Conservation (phyloP, 2,113 vertebrate species). For the Planiliza haematocheilus region DNA sequence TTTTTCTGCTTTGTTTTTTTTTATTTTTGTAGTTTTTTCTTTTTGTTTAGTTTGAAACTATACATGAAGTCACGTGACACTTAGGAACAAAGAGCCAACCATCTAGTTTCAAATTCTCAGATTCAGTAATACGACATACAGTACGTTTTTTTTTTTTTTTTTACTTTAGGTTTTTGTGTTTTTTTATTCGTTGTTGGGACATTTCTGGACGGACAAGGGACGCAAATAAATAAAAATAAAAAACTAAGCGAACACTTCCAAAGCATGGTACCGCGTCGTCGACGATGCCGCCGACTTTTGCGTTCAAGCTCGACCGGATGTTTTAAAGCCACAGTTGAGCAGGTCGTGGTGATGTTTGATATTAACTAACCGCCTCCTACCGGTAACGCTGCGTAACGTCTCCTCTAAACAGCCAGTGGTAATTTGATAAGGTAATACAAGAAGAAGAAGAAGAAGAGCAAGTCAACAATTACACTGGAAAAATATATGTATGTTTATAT, state of each 20-base stretch:
- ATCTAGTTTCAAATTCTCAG: conserved; percentile 67
- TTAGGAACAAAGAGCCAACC: conserved; percentile 69
- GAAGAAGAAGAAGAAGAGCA: conserved; percentile 80
- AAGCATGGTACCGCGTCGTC: conserved; percentile 45
- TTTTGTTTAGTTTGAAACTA: conserved; percentile 36
- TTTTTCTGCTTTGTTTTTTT: conserved; percentile 7
- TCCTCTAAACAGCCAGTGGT: conserved; percentile 75
- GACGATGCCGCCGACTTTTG: conserved; percentile 26
- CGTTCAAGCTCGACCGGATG: conserved; percentile 67
- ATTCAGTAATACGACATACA: conserved; percentile 72
- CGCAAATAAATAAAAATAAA: conserved; percentile 38
- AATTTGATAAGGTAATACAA: conserved; percentile 78
- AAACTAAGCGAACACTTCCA: conserved; percentile 62
- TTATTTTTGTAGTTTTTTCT: conserved; percentile 18
- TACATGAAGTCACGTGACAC: conserved; percentile 77
- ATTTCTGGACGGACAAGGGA: conserved; percentile 59
- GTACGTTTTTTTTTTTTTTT: conserved; percentile 55
- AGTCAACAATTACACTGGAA: conserved; percentile 87
- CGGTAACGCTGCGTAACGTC: conserved; percentile 72
- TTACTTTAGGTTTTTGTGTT: no score
- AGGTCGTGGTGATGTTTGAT: conserved; percentile 73
- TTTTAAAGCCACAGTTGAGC: conserved; percentile 84
- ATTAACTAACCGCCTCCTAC: conserved; percentile 62
- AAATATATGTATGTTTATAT: conserved; percentile 89
- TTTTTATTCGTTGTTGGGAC: conserved; percentile 2